Evolutionary conservation across 2,888 invertebrate species (phyloP).

Genomic region (Mechanitis messenoides): DNA sequence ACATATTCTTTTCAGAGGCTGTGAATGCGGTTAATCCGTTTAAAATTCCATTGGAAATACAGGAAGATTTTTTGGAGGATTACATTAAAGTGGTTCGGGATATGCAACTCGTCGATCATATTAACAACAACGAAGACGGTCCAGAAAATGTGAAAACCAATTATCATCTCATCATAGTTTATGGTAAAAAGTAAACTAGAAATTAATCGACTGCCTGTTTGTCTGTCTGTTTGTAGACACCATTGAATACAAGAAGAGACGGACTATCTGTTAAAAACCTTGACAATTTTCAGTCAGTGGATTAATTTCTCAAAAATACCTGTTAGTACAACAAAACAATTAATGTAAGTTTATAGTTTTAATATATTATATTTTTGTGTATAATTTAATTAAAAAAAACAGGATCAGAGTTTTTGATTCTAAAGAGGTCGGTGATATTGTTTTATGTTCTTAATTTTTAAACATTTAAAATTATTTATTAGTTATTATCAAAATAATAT

Average conservation of each 20-base stretch:
- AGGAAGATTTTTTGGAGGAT: constrained; percentile 50
- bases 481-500: no score
- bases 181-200: constrained; percentile 30
- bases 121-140: constrained; percentile 50
- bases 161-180: constrained; percentile 34
- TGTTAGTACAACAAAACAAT: no score
- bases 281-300: neutral
- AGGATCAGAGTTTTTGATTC: no score
- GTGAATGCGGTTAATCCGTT: constrained; percentile 69
- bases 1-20: constrained; percentile 70
- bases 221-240: no score
- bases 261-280: neutral
- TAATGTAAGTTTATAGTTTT: no score
- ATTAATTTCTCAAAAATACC: neutral
- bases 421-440: no score
- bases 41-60: constrained; percentile 39
- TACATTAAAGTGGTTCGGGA: constrained; percentile 70
- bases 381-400: no score
- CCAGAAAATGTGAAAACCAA: constrained; percentile 42
- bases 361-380: no score
- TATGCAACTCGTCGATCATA: constrained; percentile 57
- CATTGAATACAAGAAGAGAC: no score
- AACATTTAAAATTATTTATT: no score
- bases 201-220: no score
- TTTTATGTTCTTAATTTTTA: no score